phyloP scores from a whole-genome alignment of 2,113 vertebrate genomes.

The Ptyas mucosa region DNA sequence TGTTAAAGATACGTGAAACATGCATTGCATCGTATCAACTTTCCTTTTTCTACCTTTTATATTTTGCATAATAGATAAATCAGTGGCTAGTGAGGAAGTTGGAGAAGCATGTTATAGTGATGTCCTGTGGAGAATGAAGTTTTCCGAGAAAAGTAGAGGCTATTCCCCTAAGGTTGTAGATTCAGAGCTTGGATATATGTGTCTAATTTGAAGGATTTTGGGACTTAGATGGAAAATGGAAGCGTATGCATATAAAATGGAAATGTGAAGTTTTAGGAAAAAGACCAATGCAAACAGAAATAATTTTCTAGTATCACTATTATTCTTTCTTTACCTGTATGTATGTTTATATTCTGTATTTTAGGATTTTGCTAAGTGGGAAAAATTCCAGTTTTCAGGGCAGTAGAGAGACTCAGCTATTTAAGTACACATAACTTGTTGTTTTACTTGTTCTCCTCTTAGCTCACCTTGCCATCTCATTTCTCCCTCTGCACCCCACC shows the following conservation, averaged over 20 bases:
- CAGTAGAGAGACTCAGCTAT: background rate
- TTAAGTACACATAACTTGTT: background rate
- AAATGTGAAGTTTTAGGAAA: background rate
- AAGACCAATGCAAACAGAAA: background rate
- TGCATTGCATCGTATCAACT: background rate
- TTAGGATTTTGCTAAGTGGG: background rate
- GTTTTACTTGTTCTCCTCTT: background rate
- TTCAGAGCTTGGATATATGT: background rate
- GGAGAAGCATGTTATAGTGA: background rate
- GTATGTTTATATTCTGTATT: background rate
- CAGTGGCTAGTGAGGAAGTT: background rate
- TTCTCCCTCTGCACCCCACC: slow-evolving; percentile 12
- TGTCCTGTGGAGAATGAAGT: no score
- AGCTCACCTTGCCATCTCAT: slow-evolving; percentile 10
- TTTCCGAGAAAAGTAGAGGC: background rate
- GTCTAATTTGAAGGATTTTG: background rate
- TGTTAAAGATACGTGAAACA: background rate
- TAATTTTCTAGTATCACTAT: background rate
- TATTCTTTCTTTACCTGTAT: background rate
- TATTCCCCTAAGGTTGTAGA: background rate
- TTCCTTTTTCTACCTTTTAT: background rate
- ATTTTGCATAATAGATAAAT: background rate
- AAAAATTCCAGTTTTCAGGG: background rate
- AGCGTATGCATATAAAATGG: background rate
- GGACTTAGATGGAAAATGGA: background rate